A percentile compares a stretch with the other conserved stretches of the same genome.
These are phyloP conservation scores for Emydocephalus ijimae DNA, from an alignment of 2,113 vertebrate genomes.

Conservation along the genomic window DNA sequence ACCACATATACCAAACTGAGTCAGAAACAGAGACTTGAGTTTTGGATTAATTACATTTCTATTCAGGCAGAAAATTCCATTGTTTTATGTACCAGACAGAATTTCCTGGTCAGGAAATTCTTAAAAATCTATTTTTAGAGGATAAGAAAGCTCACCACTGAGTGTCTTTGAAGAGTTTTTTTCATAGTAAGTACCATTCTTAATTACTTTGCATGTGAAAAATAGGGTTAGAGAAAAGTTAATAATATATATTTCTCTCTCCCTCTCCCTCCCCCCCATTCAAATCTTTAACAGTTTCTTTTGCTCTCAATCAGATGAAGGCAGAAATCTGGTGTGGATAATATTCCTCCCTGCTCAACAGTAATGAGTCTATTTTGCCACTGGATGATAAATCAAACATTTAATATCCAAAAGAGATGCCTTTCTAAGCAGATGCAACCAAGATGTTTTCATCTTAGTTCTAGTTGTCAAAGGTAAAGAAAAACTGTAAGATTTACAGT, in stretches of 20 bases:
- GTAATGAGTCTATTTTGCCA: conserved; percentile 23
- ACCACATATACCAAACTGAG: not conserved
- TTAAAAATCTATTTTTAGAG: not conserved
- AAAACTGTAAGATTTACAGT: conserved; percentile 34
- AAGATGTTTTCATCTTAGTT: conserved; percentile 30
- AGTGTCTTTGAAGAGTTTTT: not conserved
- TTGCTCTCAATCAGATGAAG: not conserved
- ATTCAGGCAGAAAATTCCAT: not conserved
- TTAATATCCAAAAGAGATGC: conserved; percentile 30
- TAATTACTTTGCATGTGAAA: not conserved
- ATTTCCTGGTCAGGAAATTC: not conserved
- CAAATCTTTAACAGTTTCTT: not conserved
- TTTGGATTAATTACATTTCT: not conserved
- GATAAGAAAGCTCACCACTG: not conserved
- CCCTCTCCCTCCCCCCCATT: no score
- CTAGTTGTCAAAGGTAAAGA: conserved; percentile 40
- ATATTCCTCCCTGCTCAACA: not conserved
- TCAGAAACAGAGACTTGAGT: not conserved
- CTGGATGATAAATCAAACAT: conserved; percentile 38
- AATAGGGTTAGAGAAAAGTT: not conserved
- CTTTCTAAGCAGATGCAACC: conserved; percentile 31
- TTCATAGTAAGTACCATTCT: conserved; percentile 1
- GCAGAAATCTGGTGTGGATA: not conserved
- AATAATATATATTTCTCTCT: not conserved
- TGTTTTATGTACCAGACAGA: not conserved